Conservation (phyloP, 2,797 vertebrate genomes). For the Rhynchotus rufescens region DNA sequence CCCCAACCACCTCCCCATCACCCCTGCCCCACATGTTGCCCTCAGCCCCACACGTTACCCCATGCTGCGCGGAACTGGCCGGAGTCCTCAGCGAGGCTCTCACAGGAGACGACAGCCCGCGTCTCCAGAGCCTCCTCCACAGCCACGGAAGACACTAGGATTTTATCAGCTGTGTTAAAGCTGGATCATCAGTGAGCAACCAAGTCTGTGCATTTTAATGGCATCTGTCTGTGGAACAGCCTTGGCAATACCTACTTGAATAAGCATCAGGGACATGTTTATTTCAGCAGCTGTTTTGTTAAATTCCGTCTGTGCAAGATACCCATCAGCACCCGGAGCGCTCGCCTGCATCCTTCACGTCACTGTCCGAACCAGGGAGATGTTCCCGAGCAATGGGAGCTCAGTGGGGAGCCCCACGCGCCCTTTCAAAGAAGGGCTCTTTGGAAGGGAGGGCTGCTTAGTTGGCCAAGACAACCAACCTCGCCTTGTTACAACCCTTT, state of each 20-base stretch:
- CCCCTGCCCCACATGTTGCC: background rate
- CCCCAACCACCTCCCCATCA: background rate
- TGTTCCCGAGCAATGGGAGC: background rate
- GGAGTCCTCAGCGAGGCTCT: background rate
- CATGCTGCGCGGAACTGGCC: background rate
- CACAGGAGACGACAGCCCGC: background rate
- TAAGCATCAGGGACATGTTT: slow-evolving; percentile 8
- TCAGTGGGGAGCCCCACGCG: background rate
- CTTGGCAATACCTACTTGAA: slow-evolving; percentile 48
- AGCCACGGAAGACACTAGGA: background rate
- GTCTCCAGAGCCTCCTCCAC: background rate
- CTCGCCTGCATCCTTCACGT: background rate
- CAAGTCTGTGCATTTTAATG: slow-evolving; percentile 57
- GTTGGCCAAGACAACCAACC: background rate
- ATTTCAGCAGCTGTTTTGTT: slow-evolving; percentile 10
- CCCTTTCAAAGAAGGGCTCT: background rate
- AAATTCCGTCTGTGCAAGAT: slow-evolving; percentile 43
- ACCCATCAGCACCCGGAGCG: slow-evolving; percentile 24
- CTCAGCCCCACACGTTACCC: background rate
- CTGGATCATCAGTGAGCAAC: slow-evolving; percentile 23
- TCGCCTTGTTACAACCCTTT: background rate
- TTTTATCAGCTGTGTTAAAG: slow-evolving; percentile 56
- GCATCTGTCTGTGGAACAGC: background rate
- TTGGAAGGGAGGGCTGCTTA: background rate
- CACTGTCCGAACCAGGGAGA: background rate